Conservation (phyloP, 2,888 invertebrate genomes). For the Drosophila trichaetosa region DNA sequence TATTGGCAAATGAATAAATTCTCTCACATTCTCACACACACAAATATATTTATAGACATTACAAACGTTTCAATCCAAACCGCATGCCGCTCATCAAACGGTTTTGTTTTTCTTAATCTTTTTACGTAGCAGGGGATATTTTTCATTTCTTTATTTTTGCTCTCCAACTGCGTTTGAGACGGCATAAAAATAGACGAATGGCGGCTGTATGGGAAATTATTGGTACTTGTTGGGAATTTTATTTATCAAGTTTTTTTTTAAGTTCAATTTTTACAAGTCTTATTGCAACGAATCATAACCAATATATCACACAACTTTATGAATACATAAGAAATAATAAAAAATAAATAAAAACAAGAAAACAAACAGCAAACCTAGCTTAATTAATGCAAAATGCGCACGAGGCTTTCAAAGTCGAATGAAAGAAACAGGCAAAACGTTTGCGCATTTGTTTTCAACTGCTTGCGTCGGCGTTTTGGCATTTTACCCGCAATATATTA, state of each 20-base stretch:
- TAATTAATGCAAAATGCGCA: slow-evolving; percentile 55
- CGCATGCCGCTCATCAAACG: slow-evolving; percentile 39
- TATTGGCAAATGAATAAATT: slow-evolving; percentile 11
- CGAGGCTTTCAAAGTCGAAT: slow-evolving; percentile 11
- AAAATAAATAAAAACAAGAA: slow-evolving; percentile 13
- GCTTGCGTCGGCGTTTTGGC: slow-evolving; percentile 72
- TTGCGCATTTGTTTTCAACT: slow-evolving; percentile 44
- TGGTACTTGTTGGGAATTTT: neutral
- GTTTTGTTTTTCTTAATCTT: slow-evolving; percentile 32
- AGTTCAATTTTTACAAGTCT: neutral
- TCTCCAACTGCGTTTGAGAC: slow-evolving; percentile 19
- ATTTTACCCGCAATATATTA: slow-evolving; percentile 57
- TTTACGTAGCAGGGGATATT: slow-evolving; percentile 50
- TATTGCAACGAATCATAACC: neutral
- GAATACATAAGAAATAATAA: slow-evolving; percentile 5
- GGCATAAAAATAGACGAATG: slow-evolving; percentile 40
- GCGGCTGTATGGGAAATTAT: slow-evolving; percentile 24
- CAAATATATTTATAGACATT: slow-evolving; percentile 3
- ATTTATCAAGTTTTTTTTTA: neutral
- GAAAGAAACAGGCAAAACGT: slow-evolving; percentile 16
- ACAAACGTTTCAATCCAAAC: slow-evolving; percentile 40
- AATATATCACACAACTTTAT: neutral
- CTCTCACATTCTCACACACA: slow-evolving; percentile 3
- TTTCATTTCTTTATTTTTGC: slow-evolving; percentile 17
- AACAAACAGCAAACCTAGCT: slow-evolving; percentile 18